Evolutionary conservation across 2,797 vertebrate species (phyloP), one percentile per base, ranked within the genome.

Genomic region (Bradypodion pumilum): DNA sequence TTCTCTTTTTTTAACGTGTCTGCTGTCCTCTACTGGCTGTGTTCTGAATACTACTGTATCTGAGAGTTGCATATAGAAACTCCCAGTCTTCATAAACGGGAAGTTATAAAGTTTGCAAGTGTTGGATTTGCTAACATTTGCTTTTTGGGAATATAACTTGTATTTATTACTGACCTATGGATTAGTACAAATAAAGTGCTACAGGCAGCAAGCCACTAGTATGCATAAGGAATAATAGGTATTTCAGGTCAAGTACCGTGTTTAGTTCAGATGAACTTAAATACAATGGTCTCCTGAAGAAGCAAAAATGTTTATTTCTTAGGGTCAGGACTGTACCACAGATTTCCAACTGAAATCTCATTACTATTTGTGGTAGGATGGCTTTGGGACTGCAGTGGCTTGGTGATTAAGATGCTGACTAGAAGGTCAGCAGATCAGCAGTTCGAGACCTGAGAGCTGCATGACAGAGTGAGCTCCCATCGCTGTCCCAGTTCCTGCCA

Each of bases 11-110:
- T 19, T n/a, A 81, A 62, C 32, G 44, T 69, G 7, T 52, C 56
- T 85, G 74, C 79, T 81, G 84, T 81, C 84, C 84, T 77, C 84
- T 85, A 23, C 73, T 81, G 84, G 74, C 12, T 19, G 65, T 70
- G 56, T 62, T 81, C 65, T 81, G 79, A 70, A 70, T 25, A 85
- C 25, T 40, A n/a, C 25, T 68, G 27, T 5, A n/a, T 23, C 29
- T 44, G 35, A 56, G 12, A 60, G 10, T 52, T 66, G 23, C 9
- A 56, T 77, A 27, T 66, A 37, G 21, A 15, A 19, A 52, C 29
- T 73, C 25, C 83, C 35, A 15, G 27, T n/a, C 37, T 56, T 56
- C 42, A 59, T 37, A 83, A 59, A 59, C 69, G 37, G 9, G 68
- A 32, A 68, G 44, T 27, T 62, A 19, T n/a, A 16, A 16, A 78